Evolutionary conservation across 2,888 invertebrate species (phyloP), one percentile per base, ranked within the genome.

Genomic region (Agrotis exclamationis): DNA sequence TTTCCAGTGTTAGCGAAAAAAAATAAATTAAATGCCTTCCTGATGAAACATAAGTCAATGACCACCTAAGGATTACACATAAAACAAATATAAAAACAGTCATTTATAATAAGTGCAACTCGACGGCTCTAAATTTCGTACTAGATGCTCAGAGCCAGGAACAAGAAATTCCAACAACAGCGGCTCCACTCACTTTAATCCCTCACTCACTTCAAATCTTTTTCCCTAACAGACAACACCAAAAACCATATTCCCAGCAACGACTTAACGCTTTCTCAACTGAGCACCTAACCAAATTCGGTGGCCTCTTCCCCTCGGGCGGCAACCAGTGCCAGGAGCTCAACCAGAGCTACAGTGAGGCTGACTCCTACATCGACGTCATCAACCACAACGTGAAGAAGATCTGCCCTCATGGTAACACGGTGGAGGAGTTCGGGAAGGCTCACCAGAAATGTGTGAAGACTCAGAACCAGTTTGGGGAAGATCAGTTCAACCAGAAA

Each of bases 241-340:
- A 94, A 92, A 96, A 95, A 93, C 94, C 96, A 93, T 96, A 96
- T 93, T 95, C 96, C 90, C 95, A 96, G 90, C 96, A 96, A 91
- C 96, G 95, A 85, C 94, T 96, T 92, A 96, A 95, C 87, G 94
- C 96, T 93, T 96, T 96, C 88, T 95, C 96, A 86, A 94, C 95
- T 88, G 96, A 96, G 89, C 96, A 96, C 93, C 87, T 96, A 87
- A 93, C 94, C 84, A 96, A 96, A 87, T 96, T 93, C 76, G 96
- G 96, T 80, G 94, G 95, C 80, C 91, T 96, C 63, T 96, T 96
- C 86, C 96, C 96, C 51, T 95, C 96, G 60, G 95, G 96, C 47
- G 94, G 90, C 33, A 95, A 95, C 86, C 96, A 95, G 87, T 96
- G 96, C 75, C 96, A 95, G 80, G 96, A 96, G 72, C 85, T 96